Conservation (phyloP, 2,797 vertebrate genomes). For the Chaetodon trifasciatus region DNA sequence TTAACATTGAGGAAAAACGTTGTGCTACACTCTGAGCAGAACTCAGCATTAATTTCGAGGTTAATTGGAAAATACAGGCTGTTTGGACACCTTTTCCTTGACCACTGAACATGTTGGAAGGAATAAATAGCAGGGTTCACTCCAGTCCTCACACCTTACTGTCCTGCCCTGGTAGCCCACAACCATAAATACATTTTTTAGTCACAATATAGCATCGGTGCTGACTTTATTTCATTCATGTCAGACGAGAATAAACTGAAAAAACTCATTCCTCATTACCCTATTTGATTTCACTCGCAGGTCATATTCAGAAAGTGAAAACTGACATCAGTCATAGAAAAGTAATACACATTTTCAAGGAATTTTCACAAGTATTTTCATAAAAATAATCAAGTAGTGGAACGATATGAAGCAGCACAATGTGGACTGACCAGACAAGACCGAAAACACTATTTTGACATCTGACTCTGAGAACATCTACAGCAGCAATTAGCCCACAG, state of each 20-base stretch:
- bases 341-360: not conserved
- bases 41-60: not conserved
- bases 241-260: not conserved
- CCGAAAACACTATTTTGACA: not conserved
- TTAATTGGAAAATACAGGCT: not conserved
- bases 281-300: not conserved
- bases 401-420: too few relatives aligned
- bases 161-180: not conserved
- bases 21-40: not conserved
- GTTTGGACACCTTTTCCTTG: not conserved
- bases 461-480: not conserved
- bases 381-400: too few relatives aligned
- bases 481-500: not conserved
- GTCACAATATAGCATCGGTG: not conserved
- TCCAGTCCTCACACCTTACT: not conserved
- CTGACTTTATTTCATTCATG: not conserved
- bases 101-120: not conserved
- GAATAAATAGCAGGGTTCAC: not conserved
- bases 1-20: not conserved
- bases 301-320: not conserved
- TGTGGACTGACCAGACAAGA: not conserved
- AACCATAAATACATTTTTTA: not conserved
- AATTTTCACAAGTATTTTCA: too few relatives aligned
- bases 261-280: not conserved
- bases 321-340: not conserved